Evolutionary conservation across 2,113 vertebrate genomes (phyloP).

Genomic region (Sterrhoptilus dennistouni): DNA sequence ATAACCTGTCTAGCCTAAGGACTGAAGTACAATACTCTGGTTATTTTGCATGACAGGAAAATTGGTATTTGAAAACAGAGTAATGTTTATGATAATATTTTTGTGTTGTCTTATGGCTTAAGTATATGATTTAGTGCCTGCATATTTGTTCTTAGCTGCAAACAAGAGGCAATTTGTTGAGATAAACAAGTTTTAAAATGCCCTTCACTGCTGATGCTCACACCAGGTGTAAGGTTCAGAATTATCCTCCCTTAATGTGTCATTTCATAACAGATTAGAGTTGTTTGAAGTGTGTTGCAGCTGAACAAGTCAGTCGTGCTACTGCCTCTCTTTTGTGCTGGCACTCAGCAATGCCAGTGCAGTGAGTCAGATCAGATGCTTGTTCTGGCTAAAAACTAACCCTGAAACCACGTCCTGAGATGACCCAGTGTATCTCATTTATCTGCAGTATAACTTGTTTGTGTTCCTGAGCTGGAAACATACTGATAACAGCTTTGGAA

Average conservation of each 20-base stretch:
- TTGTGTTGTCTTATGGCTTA: not conserved
- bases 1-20: not conserved
- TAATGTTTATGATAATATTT: constrained; percentile 2
- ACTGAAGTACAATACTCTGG: not conserved
- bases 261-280: constrained; percentile 2
- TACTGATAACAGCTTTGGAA: constrained; percentile 25
- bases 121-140: not conserved
- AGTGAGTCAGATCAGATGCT: constrained; percentile 5
- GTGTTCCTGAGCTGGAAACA: not conserved
- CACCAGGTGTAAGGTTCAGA: not conserved
- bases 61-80: not conserved
- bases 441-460: constrained; percentile 41
- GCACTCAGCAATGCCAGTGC: not conserved
- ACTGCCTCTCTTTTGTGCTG: not conserved
- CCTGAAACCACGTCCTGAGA: constrained; percentile 37
- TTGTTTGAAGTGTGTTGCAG: constrained; percentile 8
- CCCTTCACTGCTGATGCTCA: not conserved
- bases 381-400: constrained; percentile 39
- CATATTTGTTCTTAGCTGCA: not conserved
- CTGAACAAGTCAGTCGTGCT: not conserved
- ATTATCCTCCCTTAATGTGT: not conserved
- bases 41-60: not conserved
- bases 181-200: not conserved
- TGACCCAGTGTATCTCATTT: not conserved
- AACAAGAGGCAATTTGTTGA: not conserved